Evolutionary conservation across 2,113 vertebrate genomes (phyloP), one percentile per base, ranked within the genome.

Genomic region (Podocnemis expansa): DNA sequence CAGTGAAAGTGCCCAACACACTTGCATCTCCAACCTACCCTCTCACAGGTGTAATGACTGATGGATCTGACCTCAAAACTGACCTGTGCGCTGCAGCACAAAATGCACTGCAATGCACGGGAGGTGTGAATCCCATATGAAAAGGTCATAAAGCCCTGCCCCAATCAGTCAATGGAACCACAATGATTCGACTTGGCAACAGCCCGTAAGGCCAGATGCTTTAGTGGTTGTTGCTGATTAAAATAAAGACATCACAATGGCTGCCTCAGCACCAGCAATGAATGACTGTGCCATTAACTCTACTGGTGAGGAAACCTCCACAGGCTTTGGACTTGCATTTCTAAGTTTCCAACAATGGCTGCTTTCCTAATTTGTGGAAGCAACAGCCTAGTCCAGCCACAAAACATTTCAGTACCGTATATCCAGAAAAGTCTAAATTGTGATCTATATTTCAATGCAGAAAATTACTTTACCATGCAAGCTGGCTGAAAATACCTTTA

Each of bases 221-320:
- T 87, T 92, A 87, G 29, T 49, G 87, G 93, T 81, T 70, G 88
- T 79, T 89, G 24, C 88, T 95, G 54, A 31, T 85, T 96, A 87
- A 97, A 97, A 93, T 93, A 81, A 90, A 96, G 14, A 55, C 93
- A 87, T 86, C 41, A 95, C 93, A 94, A 93, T 67, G 96, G 96
- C 96, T 95, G 4, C 21, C 84, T 85, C 70, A 70, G 84, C 67
- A 84, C 79, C 70, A 41, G 96, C 89, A 95, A 94, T 93, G 96
- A 97, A 96, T 91, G 89, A 93, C 16, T 51, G 24, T 38, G 86
- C 79, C 76, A 88, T 41, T 90, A 82, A 70, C 60, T 90, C 90
- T 85, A 90, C 3, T 2, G 85, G 85, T 34, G 52, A 92, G 60
- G 85, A 93, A 89, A 51, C 96, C 58, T 92, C 87, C 85, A 89